Evolutionary conservation across 2,113 vertebrate species (phyloP).

Genomic region (Syrrhaptes paradoxus): DNA sequence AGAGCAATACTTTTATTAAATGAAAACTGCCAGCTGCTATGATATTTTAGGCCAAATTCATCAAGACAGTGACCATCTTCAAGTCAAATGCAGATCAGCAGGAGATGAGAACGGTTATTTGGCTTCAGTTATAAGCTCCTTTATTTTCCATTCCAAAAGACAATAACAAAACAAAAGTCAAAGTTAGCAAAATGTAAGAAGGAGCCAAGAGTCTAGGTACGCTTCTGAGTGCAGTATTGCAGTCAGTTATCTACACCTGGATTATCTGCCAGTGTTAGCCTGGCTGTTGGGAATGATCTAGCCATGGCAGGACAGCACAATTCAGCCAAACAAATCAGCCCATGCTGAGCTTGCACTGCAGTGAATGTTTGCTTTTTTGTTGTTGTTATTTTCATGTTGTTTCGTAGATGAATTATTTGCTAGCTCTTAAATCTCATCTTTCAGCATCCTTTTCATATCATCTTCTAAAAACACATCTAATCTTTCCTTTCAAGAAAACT

Average conservation of each 20-base stretch:
- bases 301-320: not conserved
- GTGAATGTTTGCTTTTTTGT: not conserved
- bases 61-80: fast-evolving
- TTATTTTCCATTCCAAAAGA: not conserved
- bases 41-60: not conserved
- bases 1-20: not conserved
- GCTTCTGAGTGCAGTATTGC: not conserved
- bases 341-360: not conserved
- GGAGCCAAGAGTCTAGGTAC: not conserved
- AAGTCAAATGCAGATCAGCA: not conserved
- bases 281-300: not conserved
- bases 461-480: not conserved
- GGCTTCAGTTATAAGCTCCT: not conserved
- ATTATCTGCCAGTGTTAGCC: not conserved
- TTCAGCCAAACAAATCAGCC: not conserved
- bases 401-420: not conserved
- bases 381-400: not conserved
- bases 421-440: not conserved
- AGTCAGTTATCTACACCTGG: not conserved
- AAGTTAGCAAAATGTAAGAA: not conserved
- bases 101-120: not conserved
- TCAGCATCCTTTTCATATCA: not conserved
- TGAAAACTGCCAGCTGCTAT: not conserved
- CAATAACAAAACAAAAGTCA: not conserved
- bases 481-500: constrained; percentile 13